These are phyloP conservation scores for Procambarus clarkii DNA, from an alignment of 1,140 invertebrate genomes.

Conservation along the genomic window DNA sequence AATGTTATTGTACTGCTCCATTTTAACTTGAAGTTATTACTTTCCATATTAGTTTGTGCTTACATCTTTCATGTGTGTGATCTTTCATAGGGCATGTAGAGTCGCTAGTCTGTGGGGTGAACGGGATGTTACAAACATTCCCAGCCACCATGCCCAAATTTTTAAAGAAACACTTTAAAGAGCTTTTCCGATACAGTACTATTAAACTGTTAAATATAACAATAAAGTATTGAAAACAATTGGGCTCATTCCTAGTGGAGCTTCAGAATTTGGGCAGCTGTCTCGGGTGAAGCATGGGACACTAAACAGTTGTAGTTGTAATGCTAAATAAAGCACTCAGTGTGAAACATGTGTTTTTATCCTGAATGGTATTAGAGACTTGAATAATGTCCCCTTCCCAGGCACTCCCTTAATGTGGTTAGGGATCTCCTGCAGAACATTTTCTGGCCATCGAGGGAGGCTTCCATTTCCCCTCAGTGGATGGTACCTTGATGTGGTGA, in stretches of 20 bases:
- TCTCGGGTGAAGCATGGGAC: conserved; percentile 57
- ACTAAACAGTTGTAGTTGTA: conserved; percentile 63
- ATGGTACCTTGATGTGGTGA: too few relatives aligned
- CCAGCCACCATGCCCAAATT: conserved; percentile 30
- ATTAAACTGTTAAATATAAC: neutral
- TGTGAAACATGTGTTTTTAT: conserved; percentile 3
- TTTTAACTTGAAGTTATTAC: neutral
- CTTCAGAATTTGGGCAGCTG: conserved; percentile 45
- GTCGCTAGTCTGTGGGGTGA: conserved; percentile 60
- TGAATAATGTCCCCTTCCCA: too few relatives aligned
- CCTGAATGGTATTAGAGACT: too few relatives aligned
- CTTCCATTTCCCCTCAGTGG: too few relatives aligned
- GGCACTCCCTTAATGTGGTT: too few relatives aligned
- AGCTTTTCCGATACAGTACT: neutral
- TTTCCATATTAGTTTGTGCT: neutral
- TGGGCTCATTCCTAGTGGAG: conserved; percentile 6
- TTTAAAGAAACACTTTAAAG: conserved; percentile 21
- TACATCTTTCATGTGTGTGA: neutral
- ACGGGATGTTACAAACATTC: conserved; percentile 45
- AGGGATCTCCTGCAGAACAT: too few relatives aligned
- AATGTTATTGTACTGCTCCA: neutral
- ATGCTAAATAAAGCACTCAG: conserved; percentile 56
- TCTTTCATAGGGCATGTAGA: conserved; percentile 32
- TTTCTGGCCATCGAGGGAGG: too few relatives aligned
- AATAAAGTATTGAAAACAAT: neutral